These are phyloP conservation scores for Dione vanillae DNA, from an alignment of 2,888 invertebrate genomes.

Conservation along the genomic window DNA sequence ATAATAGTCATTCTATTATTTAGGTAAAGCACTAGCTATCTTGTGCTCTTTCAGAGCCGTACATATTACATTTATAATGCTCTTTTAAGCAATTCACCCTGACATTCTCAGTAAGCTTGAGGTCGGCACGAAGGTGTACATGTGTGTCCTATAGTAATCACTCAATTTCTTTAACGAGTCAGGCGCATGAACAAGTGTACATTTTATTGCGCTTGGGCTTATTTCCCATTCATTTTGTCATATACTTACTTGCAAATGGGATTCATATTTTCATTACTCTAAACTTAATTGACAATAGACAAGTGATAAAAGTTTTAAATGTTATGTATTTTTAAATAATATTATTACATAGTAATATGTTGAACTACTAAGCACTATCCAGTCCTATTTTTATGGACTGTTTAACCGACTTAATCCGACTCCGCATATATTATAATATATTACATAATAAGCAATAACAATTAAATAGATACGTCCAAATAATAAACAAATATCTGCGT, in stretches of 20 bases:
- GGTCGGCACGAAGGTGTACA: slow-evolving; percentile 70
- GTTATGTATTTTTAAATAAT: too few relatives aligned
- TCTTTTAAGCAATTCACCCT: slow-evolving; percentile 59
- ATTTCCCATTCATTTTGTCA: not conserved
- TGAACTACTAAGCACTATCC: too few relatives aligned
- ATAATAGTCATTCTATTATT: not conserved
- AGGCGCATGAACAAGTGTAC: not conserved
- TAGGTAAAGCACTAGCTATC: not conserved
- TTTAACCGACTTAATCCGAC: too few relatives aligned
- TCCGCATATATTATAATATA: too few relatives aligned
- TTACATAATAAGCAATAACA: too few relatives aligned
- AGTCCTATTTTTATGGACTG: too few relatives aligned
- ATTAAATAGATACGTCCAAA: too few relatives aligned
- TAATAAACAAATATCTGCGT: not conserved
- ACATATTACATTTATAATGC: slow-evolving; percentile 35
- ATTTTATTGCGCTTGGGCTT: not conserved
- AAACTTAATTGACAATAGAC: too few relatives aligned
- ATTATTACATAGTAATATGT: too few relatives aligned
- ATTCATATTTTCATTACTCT: too few relatives aligned
- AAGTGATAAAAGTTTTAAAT: too few relatives aligned
- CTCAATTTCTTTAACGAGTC: not conserved
- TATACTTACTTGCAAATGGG: not conserved
- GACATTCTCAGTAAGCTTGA: slow-evolving; percentile 70
- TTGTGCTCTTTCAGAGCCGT: slow-evolving; percentile 15
- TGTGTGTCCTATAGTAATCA: slow-evolving; percentile 52